A percentile compares a stretch with the other conserved stretches of the same genome.
These are phyloP conservation scores for Heliothis subflexa DNA, from an alignment of 1,140 invertebrate species.

Conservation along the genomic window DNA sequence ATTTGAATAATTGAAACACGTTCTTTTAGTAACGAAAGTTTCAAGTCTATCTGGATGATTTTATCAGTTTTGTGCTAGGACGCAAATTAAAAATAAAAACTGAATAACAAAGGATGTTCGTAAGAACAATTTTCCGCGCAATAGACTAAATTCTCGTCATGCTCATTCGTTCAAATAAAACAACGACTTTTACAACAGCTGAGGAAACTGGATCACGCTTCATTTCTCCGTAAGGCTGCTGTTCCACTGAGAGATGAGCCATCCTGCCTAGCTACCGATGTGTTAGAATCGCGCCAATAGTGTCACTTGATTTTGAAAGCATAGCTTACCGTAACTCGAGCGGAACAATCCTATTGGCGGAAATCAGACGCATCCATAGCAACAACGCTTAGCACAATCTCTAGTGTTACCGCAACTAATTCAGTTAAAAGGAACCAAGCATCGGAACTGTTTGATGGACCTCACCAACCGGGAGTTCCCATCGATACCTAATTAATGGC, in stretches of 20 bases:
- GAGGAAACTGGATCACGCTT: background rate
- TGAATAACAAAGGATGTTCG: conserved; percentile 1
- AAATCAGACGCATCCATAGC: too few species aligned
- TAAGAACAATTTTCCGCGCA: conserved; percentile 9
- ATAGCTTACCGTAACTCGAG: too few species aligned
- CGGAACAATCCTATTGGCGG: too few species aligned
- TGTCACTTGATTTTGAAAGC: too few species aligned
- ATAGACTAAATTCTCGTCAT: conserved; percentile 11
- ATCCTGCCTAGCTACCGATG: too few species aligned
- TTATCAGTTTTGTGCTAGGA: background rate
- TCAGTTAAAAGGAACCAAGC: background rate
- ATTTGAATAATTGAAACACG: too few species aligned
- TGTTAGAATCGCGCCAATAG: too few species aligned
- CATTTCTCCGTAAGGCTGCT: background rate
- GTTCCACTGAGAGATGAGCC: background rate
- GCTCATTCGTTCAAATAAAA: conserved; percentile 6
- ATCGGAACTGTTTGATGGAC: conserved; percentile 14
- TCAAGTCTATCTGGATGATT: background rate
- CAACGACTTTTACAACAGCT: background rate
- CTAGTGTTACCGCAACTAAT: background rate
- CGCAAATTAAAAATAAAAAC: background rate
- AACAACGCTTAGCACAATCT: too few species aligned
- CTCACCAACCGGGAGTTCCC: conserved; percentile 23
- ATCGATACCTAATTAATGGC: conserved; percentile 41
- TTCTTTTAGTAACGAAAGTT: too few species aligned